phyloP scores from a whole-genome alignment of 2,113 vertebrate species.

The Chloropsis cyanopogon region DNA sequence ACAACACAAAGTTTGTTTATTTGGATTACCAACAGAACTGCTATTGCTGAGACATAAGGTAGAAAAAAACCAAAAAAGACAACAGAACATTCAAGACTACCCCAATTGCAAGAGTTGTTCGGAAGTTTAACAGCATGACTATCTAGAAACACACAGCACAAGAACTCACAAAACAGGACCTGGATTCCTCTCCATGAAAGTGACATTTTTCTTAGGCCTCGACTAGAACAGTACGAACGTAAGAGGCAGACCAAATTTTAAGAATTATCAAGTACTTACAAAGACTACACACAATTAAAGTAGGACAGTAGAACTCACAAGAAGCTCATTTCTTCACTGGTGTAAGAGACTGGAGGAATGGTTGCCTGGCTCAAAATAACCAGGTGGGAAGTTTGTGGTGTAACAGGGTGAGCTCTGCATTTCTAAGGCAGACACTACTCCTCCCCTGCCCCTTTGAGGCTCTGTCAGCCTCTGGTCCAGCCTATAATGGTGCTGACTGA shows the following conservation, averaged over 20 bases:
- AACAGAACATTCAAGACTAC: background rate
- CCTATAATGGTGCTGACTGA: accelerated
- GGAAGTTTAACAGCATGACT: background rate
- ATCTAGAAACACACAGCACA: accelerated
- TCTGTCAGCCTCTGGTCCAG: background rate
- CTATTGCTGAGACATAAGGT: background rate
- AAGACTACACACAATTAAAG: background rate
- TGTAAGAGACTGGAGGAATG: background rate
- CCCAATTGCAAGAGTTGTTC: background rate
- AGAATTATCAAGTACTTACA: background rate
- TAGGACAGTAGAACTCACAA: accelerated
- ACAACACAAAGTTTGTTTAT: background rate
- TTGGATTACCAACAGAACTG: background rate
- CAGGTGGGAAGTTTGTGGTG: background rate
- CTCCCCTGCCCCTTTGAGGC: too few relatives aligned
- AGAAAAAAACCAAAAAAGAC: background rate
- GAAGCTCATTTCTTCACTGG: background rate
- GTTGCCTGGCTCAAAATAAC: background rate
- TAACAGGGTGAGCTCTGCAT: background rate
- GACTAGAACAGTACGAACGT: accelerated
- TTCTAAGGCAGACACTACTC: background rate
- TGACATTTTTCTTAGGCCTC: background rate
- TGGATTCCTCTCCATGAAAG: background rate
- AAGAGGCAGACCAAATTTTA: background rate
- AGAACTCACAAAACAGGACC: background rate